These are phyloP conservation scores for Campoplex capitator DNA, from an alignment of 2,888 invertebrate species.

Conservation along the genomic window DNA sequence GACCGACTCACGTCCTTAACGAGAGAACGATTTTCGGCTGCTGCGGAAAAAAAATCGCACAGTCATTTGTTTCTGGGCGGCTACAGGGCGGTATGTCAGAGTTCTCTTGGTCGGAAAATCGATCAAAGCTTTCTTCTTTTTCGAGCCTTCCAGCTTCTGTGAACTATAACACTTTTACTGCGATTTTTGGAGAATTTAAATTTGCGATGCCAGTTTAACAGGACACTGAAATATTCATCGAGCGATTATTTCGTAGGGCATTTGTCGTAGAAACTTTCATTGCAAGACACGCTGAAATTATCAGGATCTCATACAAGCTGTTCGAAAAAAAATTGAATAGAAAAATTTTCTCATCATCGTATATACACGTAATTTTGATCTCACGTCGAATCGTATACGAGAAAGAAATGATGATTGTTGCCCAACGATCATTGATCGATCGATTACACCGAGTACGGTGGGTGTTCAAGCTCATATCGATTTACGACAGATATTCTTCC, in stretches of 20 bases:
- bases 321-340: not conserved
- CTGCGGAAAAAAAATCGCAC: constrained; percentile 62
- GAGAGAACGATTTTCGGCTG: constrained; percentile 77
- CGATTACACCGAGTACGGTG: constrained; percentile 31
- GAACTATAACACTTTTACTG: not conserved
- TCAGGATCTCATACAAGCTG: not conserved
- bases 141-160: not conserved
- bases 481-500: constrained; percentile 54
- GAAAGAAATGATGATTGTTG: constrained; percentile 52
- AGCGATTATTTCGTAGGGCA: not conserved
- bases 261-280: not conserved
- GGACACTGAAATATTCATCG: not conserved
- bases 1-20: constrained; percentile 72
- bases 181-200: not conserved
- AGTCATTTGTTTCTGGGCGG: constrained; percentile 63
- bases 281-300: not conserved
- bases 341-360: not conserved
- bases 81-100: constrained; percentile 13
- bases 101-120: constrained; percentile 49
- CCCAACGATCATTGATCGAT: constrained; percentile 49
- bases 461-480: constrained; percentile 32
- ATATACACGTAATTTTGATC: not conserved
- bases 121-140: constrained; percentile 27
- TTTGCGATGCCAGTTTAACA: not conserved
- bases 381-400: not conserved